Base-by-base conservation (phyloP, 2,888 invertebrate genomes). In the Trisateles emortualis region DNA sequence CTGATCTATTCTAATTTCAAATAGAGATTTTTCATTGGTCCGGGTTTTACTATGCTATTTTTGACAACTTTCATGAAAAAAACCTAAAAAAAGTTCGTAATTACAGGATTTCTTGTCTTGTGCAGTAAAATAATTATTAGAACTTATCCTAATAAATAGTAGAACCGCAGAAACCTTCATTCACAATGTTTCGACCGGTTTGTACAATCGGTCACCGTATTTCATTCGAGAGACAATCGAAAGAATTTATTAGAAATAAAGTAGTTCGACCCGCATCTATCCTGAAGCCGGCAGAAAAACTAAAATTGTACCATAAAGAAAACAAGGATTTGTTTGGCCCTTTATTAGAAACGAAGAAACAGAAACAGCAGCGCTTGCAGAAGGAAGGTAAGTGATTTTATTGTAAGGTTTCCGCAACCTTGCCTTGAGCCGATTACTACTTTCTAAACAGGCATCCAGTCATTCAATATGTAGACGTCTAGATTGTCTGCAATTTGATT, bases 281-380 rank as follows among this genome's bases (percentile, higher is more conserved):
- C 64, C 75, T 93, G 73, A 92, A 88, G 67, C 90, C 88, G 57
- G 87, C 85, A 2, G 89, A 93, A 53, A 86, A 88, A 55, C 64
- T 93, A 3, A 93, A 92, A 74, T 77, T 87, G 52, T 90, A 88
- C 67, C 83, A 93, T 59, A 92, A 83, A 68, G 94, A 94, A 59
- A 92, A 92, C 57, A 94, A 93, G 68, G 82, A 86, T 32, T 57
- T 93, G 5, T 94, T 93, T 57, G 94, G 94, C 4, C 86, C 90
- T 0, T 70, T 94, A 45, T 60, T 94, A 35, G 94, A 94, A 68
- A 90, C 88, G 0, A 90, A 81, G 54, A 88, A 86, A 68, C 81
- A 93, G 72, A 92, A 85, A 76, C 85, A 81, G 67, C 84, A 79
- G 72, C 89, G 86, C 30, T 70, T 80, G 52, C 77, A 79, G 65